Evolutionary conservation across 64 coral and sea anemone species (phyloP).

Genomic region (Trachythela sp.): DNA sequence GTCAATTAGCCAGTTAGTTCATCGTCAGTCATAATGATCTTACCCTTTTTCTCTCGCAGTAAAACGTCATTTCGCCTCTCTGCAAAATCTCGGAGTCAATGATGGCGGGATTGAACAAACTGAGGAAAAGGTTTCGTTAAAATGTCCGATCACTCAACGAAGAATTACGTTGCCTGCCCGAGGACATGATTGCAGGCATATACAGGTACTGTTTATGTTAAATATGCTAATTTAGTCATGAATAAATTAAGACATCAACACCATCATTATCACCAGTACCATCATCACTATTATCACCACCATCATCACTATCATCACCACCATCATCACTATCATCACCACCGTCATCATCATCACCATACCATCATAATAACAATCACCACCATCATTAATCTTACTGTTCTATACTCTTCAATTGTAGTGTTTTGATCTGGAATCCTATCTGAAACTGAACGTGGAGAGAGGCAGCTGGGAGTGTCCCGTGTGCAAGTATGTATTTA

Average conservation of each 20-base stretch:
- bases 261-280: not conserved
- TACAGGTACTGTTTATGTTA: constrained; percentile 54
- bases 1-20: too few species aligned
- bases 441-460: constrained; percentile 82
- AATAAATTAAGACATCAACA: too few species aligned
- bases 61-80: constrained; percentile 74
- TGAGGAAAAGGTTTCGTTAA: constrained; percentile 87
- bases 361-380: not conserved
- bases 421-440: constrained; percentile 97
- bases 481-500: constrained; percentile 82
- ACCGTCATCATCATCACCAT: not conserved
- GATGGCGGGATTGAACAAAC: constrained; percentile 94
- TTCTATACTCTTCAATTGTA: not conserved
- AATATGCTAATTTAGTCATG: not conserved
- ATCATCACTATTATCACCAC: too few species aligned
- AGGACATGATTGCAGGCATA: constrained; percentile 97
- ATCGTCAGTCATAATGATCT: too few species aligned
- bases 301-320: too few species aligned
- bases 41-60: constrained; percentile 29
- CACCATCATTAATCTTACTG: not conserved
- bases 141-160: constrained; percentile 95
- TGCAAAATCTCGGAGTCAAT: constrained; percentile 52
- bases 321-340: too few species aligned
- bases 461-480: constrained; percentile 97
- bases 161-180: constrained; percentile 89